These are phyloP conservation scores for Corythoichthys haematopterus DNA, from an alignment of 2,113 vertebrate genomes.

Conservation along the genomic window DNA sequence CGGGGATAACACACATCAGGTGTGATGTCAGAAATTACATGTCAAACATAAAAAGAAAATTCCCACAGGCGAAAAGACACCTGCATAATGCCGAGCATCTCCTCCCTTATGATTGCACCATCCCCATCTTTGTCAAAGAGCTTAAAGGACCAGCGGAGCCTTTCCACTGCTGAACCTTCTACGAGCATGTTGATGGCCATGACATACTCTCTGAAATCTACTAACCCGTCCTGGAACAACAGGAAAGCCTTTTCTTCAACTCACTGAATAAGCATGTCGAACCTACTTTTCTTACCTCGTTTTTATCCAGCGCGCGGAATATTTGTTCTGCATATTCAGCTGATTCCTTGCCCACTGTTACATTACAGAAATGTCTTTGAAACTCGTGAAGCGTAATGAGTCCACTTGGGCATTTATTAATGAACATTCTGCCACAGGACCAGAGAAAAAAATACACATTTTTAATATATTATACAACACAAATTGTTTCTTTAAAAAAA, in stretches of 20 bases:
- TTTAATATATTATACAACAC: neutral
- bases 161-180: conserved; percentile 61
- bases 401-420: conserved; percentile 61
- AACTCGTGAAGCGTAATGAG: conserved; percentile 68
- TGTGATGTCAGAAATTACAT: neutral
- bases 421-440: conserved; percentile 61
- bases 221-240: conserved; percentile 47
- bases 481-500: too few relatives aligned
- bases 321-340: conserved; percentile 59
- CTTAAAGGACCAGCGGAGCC: conserved; percentile 71
- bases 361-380: conserved; percentile 66
- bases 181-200: conserved; percentile 63
- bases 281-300: conserved; percentile 35
- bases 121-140: conserved; percentile 68
- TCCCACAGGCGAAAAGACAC: conserved; percentile 13
- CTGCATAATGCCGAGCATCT: conserved; percentile 72
- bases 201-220: conserved; percentile 70
- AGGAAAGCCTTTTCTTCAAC: too few relatives aligned
- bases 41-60: neutral
- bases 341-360: conserved; percentile 60
- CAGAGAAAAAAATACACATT: neutral
- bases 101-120: conserved; percentile 52
- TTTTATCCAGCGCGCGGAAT: conserved; percentile 67
- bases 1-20: conserved; percentile 1
- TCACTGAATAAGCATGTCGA: too few relatives aligned